Conservation (phyloP, 2,797 vertebrate genomes). For the Alectoris magna region DNA sequence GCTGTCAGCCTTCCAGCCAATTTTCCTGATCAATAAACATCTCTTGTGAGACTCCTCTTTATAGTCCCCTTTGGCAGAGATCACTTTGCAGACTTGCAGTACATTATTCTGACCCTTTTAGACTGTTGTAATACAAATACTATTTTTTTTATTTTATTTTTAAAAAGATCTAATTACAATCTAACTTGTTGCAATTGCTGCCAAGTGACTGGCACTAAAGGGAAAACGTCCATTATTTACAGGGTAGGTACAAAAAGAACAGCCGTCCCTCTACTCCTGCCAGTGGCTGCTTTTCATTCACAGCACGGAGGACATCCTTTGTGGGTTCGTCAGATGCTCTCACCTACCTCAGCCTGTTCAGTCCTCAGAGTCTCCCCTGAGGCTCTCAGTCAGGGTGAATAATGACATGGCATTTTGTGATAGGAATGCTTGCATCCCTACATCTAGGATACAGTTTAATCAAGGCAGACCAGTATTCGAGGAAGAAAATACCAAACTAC, state of each 20-base stretch:
- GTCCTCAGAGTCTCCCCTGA: neutral
- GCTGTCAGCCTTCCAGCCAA: neutral
- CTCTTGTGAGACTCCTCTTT: neutral
- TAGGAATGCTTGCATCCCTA: neutral
- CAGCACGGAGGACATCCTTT: neutral
- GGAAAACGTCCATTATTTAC: neutral
- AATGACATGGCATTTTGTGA: neutral
- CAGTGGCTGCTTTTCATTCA: neutral
- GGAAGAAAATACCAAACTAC: rapidly evolving
- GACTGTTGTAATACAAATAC: neutral
- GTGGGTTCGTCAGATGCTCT: neutral
- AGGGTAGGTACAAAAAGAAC: neutral
- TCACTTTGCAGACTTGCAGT: neutral
- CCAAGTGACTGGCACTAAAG: neutral
- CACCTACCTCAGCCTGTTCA: neutral
- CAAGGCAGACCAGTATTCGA: neutral
- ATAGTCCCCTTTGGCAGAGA: neutral
- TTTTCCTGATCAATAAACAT: neutral
- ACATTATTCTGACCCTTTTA: neutral
- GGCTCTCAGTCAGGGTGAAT: neutral
- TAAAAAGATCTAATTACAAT: neutral
- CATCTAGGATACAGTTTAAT: neutral
- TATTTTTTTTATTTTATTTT: neutral
- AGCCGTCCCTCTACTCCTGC: neutral
- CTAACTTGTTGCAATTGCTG: neutral